These are phyloP conservation scores for Amiota communis DNA, from an alignment of 2,888 invertebrate species.

Conservation along the genomic window DNA sequence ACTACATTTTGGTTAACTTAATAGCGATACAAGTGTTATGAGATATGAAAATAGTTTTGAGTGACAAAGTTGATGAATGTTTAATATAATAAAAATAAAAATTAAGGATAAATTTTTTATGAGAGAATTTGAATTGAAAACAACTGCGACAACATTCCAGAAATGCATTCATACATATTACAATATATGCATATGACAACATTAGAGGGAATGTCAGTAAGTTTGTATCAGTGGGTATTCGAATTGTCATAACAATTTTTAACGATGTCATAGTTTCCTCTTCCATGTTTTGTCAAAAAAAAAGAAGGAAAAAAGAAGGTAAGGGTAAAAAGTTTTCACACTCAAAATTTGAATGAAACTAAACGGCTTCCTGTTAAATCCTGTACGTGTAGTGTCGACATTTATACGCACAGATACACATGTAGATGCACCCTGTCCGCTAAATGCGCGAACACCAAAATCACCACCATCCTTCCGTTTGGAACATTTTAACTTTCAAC, in stretches of 20 bases:
- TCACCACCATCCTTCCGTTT: constrained; percentile 4
- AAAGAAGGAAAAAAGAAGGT: background rate
- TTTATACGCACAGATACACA: constrained; percentile 1
- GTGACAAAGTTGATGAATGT: too few relatives aligned
- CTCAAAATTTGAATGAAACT: constrained; percentile 25
- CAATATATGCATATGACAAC: background rate
- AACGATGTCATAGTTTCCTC: constrained; percentile 11
- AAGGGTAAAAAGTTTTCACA: background rate
- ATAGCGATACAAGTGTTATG: too few relatives aligned
- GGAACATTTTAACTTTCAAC: constrained; percentile 21
- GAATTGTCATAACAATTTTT: constrained; percentile 15
- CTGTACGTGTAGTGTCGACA: background rate
- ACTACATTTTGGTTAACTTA: too few relatives aligned
- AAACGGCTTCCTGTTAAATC: constrained; percentile 17
- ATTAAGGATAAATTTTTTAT: too few relatives aligned
- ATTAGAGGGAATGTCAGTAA: background rate
- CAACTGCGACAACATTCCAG: background rate
- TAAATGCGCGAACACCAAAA: constrained; percentile 3
- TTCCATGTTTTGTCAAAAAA: background rate
- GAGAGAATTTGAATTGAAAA: background rate
- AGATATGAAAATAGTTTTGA: too few relatives aligned
- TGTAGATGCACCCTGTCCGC: background rate
- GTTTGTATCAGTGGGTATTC: background rate
- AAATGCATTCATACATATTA: too few relatives aligned
- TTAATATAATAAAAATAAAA: too few relatives aligned